Evolutionary conservation across 1,140 invertebrate species (phyloP).

Genomic region (Papilio helenus): DNA sequence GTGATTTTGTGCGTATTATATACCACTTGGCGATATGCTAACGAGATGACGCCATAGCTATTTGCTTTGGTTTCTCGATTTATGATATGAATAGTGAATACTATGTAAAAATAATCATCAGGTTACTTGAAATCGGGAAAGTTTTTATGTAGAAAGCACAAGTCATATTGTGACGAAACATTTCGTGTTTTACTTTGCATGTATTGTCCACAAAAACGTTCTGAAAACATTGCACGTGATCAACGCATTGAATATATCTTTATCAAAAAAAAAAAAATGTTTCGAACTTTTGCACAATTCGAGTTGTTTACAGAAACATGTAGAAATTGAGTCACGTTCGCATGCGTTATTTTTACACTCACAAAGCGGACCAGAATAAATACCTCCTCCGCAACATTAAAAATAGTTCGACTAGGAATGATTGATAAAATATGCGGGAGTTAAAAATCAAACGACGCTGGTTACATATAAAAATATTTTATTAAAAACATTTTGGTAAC

Average conservation of each 20-base stretch:
- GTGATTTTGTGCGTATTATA: conserved; percentile 7
- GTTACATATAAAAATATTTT: conserved; percentile 84
- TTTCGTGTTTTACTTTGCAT: conserved; percentile 39
- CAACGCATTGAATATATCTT: conserved; percentile 46
- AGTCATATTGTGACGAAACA: not conserved
- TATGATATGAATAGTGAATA: too few relatives aligned
- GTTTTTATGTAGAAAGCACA: not conserved
- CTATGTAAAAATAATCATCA: too few relatives aligned
- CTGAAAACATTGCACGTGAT: conserved; percentile 60
- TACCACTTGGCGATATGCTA: not conserved
- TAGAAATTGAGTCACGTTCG: conserved; percentile 38
- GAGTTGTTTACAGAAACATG: conserved; percentile 41
- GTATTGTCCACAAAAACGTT: conserved; percentile 49
- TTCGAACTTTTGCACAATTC: conserved; percentile 50
- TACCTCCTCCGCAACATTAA: conserved; percentile 21
- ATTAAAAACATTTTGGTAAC: conserved; percentile 85
- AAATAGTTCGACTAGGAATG: conserved; percentile 20
- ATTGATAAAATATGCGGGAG: conserved; percentile 20
- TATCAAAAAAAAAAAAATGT: conserved; percentile 49
- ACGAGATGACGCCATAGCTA: conserved; percentile 1
- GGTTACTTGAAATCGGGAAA: not conserved
- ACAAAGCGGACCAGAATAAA: not conserved
- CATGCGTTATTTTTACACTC: conserved; percentile 31
- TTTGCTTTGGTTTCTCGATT: not conserved
- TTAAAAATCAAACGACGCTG: conserved; percentile 61